phyloP scores from a whole-genome alignment of 2,888 invertebrate species.

The Entomobrya proxima region DNA sequence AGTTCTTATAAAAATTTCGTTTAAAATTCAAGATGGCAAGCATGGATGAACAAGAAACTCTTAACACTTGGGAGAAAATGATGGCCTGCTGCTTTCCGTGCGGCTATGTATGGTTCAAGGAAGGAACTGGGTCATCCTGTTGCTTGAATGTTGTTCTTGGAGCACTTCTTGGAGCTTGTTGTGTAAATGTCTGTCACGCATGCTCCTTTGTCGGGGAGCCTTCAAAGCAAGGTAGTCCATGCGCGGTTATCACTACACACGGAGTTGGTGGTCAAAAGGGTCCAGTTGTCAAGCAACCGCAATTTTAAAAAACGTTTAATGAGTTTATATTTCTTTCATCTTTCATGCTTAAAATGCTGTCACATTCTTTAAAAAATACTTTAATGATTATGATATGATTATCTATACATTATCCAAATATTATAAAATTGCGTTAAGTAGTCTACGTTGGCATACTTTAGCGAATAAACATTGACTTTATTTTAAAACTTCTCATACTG shows the following conservation, averaged over 20 bases:
- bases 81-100: conserved; percentile 44
- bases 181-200: conserved; percentile 35
- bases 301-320: not conserved
- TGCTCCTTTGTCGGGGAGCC: conserved; percentile 34
- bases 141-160: not conserved
- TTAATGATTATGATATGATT: too few species aligned
- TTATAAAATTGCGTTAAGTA: too few species aligned
- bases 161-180: not conserved
- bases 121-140: conserved; percentile 35
- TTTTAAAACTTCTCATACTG: too few species aligned
- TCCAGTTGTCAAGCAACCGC: not conserved
- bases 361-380: too few species aligned
- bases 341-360: too few species aligned
- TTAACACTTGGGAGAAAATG: not conserved
- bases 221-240: conserved; percentile 3
- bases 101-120: conserved; percentile 50
- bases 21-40: not conserved
- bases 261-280: not conserved
- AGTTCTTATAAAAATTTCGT: too few species aligned
- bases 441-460: too few species aligned
- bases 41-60: not conserved
- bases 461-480: too few species aligned
- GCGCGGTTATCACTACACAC: not conserved
- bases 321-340: too few species aligned
- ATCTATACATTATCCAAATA: too few species aligned